Evolutionary conservation across 2,888 invertebrate genomes (phyloP).

Genomic region (Pachycephus smyrnensis): DNA sequence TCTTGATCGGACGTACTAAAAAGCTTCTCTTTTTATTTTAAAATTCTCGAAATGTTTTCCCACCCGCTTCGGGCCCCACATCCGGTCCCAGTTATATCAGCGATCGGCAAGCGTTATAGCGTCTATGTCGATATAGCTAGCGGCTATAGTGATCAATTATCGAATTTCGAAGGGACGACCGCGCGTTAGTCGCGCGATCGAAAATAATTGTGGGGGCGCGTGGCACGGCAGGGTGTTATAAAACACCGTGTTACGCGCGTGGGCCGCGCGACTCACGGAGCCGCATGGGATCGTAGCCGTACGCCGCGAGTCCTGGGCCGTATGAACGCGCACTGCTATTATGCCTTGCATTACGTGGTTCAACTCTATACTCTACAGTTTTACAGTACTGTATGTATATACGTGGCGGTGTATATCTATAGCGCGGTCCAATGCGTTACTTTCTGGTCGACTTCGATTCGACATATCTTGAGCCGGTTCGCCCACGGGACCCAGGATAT

Average conservation of each 20-base stretch:
- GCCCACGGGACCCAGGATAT: slow-evolving; percentile 53
- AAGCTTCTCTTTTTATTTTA: no score
- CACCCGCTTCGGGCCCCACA: background rate
- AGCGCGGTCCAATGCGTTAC: slow-evolving; percentile 52
- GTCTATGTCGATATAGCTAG: background rate
- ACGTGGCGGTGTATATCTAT: background rate
- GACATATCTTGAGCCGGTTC: slow-evolving; percentile 65
- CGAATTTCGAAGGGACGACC: slow-evolving; percentile 4
- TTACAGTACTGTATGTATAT: background rate
- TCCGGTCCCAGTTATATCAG: slow-evolving; percentile 18
- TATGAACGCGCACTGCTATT: slow-evolving; percentile 13
- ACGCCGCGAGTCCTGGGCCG: background rate
- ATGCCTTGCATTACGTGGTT: background rate
- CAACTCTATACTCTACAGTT: background rate
- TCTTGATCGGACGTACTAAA: background rate
- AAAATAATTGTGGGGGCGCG: slow-evolving; percentile 26
- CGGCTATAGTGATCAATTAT: background rate
- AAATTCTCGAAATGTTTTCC: no score
- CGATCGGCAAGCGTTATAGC: background rate
- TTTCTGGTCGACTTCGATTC: slow-evolving; percentile 56
- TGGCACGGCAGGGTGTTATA: slow-evolving; percentile 52
- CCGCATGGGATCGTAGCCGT: background rate
- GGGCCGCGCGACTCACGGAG: slow-evolving; percentile 34
- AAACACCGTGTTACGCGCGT: slow-evolving; percentile 61
- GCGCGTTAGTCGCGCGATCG: background rate